phyloP scores from a whole-genome alignment of 1,140 invertebrate genomes.

The Bombyx mandarina region DNA sequence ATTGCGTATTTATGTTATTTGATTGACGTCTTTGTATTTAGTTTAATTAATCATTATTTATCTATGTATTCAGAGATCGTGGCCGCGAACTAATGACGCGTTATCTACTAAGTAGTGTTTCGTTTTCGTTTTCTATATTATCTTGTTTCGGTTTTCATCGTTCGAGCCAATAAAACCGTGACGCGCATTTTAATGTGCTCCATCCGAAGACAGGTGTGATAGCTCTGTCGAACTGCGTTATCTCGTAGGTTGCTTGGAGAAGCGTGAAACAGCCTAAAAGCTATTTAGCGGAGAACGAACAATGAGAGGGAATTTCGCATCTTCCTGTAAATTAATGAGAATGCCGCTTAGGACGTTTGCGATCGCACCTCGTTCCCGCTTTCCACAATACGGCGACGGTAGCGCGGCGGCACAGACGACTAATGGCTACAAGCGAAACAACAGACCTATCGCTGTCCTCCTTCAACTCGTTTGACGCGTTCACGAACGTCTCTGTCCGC shows the following conservation, averaged over 20 bases:
- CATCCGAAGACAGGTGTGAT: too few relatives aligned
- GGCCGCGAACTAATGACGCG: too few relatives aligned
- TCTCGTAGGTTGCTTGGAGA: slow-evolving; percentile 14
- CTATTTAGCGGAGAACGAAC: slow-evolving; percentile 44
- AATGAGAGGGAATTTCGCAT: slow-evolving; percentile 55
- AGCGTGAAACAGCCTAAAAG: slow-evolving; percentile 45
- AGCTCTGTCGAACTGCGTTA: too few relatives aligned
- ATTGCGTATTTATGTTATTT: too few relatives aligned
- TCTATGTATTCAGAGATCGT: too few relatives aligned
- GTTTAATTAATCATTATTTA: too few relatives aligned
- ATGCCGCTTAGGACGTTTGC: slow-evolving; percentile 53
- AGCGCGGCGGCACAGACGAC: slow-evolving; percentile 39
- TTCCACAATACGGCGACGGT: slow-evolving; percentile 48
- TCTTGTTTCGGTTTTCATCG: too few relatives aligned
- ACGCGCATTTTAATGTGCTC: too few relatives aligned
- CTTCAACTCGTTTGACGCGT: slow-evolving; percentile 20
- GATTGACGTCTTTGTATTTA: too few relatives aligned
- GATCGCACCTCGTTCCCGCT: slow-evolving; percentile 46
- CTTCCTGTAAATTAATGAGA: slow-evolving; percentile 67
- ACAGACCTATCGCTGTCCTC: slow-evolving; percentile 48
- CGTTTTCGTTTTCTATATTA: too few relatives aligned
- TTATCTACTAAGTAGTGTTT: too few relatives aligned
- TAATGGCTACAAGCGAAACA: slow-evolving; percentile 51
- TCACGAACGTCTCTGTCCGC: slow-evolving; percentile 34
- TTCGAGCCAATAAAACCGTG: too few relatives aligned